Percentiles rank a stretch among this genome's conserved stretches.
phyloP scores from a whole-genome alignment of 2,888 invertebrate genomes.

The Rhyacophila evoluta region DNA sequence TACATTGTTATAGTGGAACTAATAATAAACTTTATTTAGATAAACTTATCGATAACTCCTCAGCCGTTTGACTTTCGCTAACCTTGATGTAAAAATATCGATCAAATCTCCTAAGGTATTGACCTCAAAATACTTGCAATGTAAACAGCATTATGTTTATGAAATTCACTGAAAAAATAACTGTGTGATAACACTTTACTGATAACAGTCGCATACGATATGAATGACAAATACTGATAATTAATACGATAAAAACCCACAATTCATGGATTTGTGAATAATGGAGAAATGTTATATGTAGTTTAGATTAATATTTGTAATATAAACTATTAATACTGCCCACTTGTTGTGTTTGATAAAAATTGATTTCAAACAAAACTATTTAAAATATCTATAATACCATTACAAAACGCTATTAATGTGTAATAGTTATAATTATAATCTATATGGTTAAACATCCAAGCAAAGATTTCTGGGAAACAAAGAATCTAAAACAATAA shows the following conservation, averaged over 20 bases:
- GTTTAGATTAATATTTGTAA: too few relatives aligned
- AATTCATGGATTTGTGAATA: not conserved
- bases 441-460: too few relatives aligned
- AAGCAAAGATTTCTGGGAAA: too few relatives aligned
- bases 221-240: not conserved
- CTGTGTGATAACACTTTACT: not conserved
- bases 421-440: too few relatives aligned
- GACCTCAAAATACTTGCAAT: not conserved
- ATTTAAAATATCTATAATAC: too few relatives aligned
- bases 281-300: too few relatives aligned
- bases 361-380: too few relatives aligned
- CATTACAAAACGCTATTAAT: too few relatives aligned
- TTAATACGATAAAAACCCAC: not conserved
- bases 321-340: too few relatives aligned
- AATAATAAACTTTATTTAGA: not conserved
- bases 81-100: slow-evolving; percentile 35
- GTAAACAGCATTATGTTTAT: slow-evolving; percentile 21
- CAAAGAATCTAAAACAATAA: too few relatives aligned
- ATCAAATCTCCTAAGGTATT: slow-evolving; percentile 20
- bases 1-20: too few relatives aligned
- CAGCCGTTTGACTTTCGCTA: slow-evolving; percentile 41
- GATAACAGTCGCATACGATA: not conserved
- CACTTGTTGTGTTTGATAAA: too few relatives aligned
- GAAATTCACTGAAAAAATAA: slow-evolving; percentile 21
- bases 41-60: not conserved